Conservation (phyloP, 2,113 vertebrate species). For the Colistium nudipinnis region DNA sequence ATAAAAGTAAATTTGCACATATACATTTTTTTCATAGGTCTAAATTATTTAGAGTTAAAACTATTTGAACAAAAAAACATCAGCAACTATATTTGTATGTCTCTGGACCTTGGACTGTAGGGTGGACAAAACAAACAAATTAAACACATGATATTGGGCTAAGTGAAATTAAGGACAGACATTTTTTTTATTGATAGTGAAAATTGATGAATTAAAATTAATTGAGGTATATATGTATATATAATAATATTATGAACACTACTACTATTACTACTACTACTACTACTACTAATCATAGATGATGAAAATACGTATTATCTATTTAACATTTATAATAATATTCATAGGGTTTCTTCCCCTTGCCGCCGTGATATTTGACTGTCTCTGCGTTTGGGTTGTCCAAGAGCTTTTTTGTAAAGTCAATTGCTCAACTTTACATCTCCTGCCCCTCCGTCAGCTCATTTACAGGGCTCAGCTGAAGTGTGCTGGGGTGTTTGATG, state of each 20-base stretch:
- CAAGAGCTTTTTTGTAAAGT: conserved; percentile 56
- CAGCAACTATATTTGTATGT: too few relatives aligned
- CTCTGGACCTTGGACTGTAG: too few relatives aligned
- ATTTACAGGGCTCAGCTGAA: conserved; percentile 82
- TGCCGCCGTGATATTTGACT: conserved; percentile 16
- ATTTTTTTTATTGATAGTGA: too few relatives aligned
- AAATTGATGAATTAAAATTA: not conserved
- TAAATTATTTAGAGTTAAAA: too few relatives aligned
- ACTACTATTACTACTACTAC: not conserved
- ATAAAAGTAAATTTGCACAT: not conserved
- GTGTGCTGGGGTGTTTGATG: conserved; percentile 79
- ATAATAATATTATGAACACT: not conserved
- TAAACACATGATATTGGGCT: too few relatives aligned
- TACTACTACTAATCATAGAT: not conserved
- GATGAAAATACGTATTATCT: too few relatives aligned
- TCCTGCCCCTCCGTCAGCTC: conserved; percentile 69
- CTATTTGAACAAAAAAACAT: too few relatives aligned
- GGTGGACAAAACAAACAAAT: too few relatives aligned
- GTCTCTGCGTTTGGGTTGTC: conserved; percentile 33
- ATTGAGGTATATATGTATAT: not conserved
- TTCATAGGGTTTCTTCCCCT: not conserved
- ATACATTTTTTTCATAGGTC: not conserved
- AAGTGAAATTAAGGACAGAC: too few relatives aligned
- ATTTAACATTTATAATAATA: not conserved
- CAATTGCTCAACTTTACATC: conserved; percentile 74